phyloP scores from a whole-genome alignment of 2,797 vertebrate genomes.

The Tenualosa ilisha region DNA sequence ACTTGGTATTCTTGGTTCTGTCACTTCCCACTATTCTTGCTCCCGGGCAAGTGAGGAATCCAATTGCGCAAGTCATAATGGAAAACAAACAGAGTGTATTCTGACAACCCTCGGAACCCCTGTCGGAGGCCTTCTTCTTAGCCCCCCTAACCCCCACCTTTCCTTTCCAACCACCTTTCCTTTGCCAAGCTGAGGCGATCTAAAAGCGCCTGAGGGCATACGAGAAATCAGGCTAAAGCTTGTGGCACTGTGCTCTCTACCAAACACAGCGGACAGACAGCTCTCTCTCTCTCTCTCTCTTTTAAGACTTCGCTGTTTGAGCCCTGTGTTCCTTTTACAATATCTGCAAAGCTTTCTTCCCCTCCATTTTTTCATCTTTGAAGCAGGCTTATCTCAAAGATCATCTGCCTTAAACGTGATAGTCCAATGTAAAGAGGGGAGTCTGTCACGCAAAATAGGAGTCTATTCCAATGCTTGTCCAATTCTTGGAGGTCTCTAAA shows the following conservation, averaged over 20 bases:
- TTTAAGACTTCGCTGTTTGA: background rate
- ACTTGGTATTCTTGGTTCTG: slow-evolving; percentile 43
- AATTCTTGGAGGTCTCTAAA: background rate
- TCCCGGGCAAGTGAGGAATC: slow-evolving; percentile 44
- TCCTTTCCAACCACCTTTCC: background rate
- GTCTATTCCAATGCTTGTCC: background rate
- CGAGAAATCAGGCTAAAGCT: background rate
- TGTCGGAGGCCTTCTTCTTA: background rate
- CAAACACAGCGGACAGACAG: slow-evolving; percentile 37
- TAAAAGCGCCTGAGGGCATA: slow-evolving; percentile 26
- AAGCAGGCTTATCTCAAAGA: background rate
- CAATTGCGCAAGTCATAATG: slow-evolving; percentile 44
- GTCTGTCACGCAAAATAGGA: background rate
- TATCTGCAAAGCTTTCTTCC: background rate
- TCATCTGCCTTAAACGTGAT: background rate
- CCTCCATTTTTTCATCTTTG: background rate
- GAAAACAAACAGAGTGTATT: slow-evolving; percentile 47
- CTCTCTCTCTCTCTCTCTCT: slow-evolving; percentile 23
- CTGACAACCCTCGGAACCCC: background rate
- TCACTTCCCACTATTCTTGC: slow-evolving; percentile 33
- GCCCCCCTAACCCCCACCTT: background rate
- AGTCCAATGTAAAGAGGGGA: background rate
- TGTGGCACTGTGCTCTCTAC: slow-evolving; percentile 26
- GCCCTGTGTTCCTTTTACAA: background rate
- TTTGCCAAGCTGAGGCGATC: background rate